Evolutionary conservation across 1,140 invertebrate genomes (phyloP).

Genomic region (Drosophila pectinifera): DNA sequence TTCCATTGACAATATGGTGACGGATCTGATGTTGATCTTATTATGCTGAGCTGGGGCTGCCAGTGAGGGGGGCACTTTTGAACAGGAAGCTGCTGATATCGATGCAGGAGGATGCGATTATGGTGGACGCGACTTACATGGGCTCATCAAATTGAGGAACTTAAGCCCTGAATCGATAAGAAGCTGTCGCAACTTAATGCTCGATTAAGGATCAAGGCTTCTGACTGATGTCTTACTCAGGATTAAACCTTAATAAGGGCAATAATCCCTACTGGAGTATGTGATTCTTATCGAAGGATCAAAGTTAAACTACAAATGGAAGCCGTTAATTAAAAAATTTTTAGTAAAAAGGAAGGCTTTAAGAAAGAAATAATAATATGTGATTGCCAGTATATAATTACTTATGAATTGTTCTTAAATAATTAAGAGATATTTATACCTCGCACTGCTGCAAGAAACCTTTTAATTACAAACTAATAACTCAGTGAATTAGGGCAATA

Average conservation of each 20-base stretch:
- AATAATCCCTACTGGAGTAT: neutral
- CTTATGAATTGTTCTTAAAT: neutral
- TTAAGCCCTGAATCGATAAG: slow-evolving; percentile 11
- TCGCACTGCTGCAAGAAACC: too few species aligned
- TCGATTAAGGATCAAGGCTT: slow-evolving; percentile 3
- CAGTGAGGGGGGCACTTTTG: slow-evolving; percentile 2
- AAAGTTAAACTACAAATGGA: neutral
- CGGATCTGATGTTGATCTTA: slow-evolving; percentile 59
- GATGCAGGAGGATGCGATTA: slow-evolving; percentile 35
- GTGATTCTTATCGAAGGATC: neutral
- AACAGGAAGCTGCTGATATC: slow-evolving; percentile 51
- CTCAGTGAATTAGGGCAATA: too few species aligned
- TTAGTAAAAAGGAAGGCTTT: neutral
- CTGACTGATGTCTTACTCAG: neutral
- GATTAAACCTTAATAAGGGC: neutral
- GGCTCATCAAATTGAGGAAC: slow-evolving; percentile 35
- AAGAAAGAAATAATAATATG: neutral
- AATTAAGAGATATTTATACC: too few species aligned
- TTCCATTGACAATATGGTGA: slow-evolving; percentile 68
- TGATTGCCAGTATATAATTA: neutral
- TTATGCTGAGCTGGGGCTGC: slow-evolving; percentile 37
- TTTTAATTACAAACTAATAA: too few species aligned
- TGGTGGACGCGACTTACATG: slow-evolving; percentile 25
- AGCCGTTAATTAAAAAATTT: too few species aligned
- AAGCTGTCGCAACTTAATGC: neutral